These are phyloP conservation scores for Agrochola lota DNA, from an alignment of 2,888 invertebrate genomes.

Conservation along the genomic window DNA sequence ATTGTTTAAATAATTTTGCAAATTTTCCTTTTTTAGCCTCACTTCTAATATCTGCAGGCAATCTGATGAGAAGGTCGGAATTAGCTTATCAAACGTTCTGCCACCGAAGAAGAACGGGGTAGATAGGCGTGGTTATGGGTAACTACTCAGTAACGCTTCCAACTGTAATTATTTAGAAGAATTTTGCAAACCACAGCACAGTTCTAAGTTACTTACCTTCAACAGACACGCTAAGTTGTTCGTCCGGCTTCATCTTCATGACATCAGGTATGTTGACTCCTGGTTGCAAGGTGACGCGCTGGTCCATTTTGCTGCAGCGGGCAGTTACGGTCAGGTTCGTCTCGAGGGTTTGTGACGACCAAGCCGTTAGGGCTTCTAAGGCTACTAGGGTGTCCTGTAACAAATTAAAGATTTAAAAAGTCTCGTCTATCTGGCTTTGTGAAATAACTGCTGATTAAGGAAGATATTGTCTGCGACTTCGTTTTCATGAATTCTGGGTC, in stretches of 20 bases:
- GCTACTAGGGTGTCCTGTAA: constrained; percentile 91
- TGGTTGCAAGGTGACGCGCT: constrained; percentile 69
- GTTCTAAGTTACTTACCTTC: constrained; percentile 72
- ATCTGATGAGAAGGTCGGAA: too few relatives aligned
- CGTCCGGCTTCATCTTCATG: constrained; percentile 71
- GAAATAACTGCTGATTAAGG: background rate
- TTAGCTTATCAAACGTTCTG: background rate
- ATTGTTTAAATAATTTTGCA: too few relatives aligned
- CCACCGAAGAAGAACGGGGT: background rate
- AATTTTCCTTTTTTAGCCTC: too few relatives aligned
- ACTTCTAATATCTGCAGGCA: too few relatives aligned
- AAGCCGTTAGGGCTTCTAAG: constrained; percentile 89
- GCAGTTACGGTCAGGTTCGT: constrained; percentile 80
- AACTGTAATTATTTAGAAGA: too few relatives aligned
- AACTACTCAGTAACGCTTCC: too few relatives aligned
- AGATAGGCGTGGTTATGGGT: too few relatives aligned
- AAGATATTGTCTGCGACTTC: background rate
- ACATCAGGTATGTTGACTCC: constrained; percentile 75
- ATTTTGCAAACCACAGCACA: background rate
- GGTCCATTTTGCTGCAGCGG: constrained; percentile 54
- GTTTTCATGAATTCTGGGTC: background rate
- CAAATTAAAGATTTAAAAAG: background rate
- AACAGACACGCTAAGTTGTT: constrained; percentile 73
- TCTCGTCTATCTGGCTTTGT: background rate
- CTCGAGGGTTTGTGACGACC: constrained; percentile 74